phyloP scores from a whole-genome alignment of 2,888 invertebrate genomes.

The Eupsilia transversa region DNA sequence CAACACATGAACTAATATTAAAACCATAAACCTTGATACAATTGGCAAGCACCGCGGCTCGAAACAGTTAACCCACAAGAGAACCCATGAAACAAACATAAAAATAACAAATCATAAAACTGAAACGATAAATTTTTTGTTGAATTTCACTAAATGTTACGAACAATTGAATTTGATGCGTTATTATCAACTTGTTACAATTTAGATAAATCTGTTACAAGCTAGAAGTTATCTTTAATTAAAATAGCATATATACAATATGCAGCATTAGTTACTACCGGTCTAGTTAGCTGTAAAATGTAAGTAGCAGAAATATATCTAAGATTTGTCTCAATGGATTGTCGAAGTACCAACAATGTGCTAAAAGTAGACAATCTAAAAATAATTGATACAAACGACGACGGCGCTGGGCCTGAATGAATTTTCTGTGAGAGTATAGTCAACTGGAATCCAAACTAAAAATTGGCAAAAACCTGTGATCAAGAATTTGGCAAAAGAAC shows the following conservation, averaged over 20 bases:
- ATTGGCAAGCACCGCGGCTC: conserved; percentile 39
- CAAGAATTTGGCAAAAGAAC: not conserved
- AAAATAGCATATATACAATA: conserved; percentile 3
- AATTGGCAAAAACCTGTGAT: not conserved
- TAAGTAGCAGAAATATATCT: not conserved
- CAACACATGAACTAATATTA: conserved; percentile 17
- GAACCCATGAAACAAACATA: conserved; percentile 37
- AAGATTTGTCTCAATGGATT: conserved; percentile 13
- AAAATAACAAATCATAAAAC: conserved; percentile 49
- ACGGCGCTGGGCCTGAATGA: conserved; percentile 17
- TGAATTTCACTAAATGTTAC: conserved; percentile 20
- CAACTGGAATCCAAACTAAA: not conserved
- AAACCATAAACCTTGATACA: conserved; percentile 38
- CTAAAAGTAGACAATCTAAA: conserved; percentile 26
- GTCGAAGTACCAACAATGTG: not conserved
- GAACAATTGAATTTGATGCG: conserved; percentile 30
- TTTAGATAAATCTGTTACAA: conserved; percentile 9
- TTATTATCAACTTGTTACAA: conserved; percentile 22
- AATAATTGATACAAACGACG: conserved; percentile 31
- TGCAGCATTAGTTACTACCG: not conserved
- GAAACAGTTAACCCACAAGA: conserved; percentile 27
- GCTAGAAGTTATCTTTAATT: conserved; percentile 3
- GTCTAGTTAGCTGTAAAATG: not conserved
- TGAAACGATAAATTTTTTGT: conserved; percentile 31
- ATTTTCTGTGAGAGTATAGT: not conserved